phyloP scores from a whole-genome alignment of 2,113 vertebrate species.

The Prinia subflava region DNA sequence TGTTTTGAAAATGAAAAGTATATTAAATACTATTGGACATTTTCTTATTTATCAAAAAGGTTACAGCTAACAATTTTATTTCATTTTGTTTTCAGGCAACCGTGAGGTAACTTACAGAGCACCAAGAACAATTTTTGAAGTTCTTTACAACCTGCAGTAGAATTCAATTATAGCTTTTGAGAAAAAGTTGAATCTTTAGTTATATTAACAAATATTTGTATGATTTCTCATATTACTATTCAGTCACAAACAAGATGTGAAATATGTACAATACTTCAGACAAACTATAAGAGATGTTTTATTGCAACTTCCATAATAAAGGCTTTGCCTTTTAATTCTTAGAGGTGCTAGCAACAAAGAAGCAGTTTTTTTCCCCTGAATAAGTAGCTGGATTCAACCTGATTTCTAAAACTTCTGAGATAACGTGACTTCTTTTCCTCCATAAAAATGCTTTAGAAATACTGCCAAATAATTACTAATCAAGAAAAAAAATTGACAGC shows the following conservation, averaged over 20 bases:
- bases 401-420: constrained; percentile 17
- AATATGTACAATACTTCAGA: neutral
- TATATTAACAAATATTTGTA: neutral
- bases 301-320: neutral
- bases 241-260: neutral
- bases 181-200: neutral
- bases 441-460: constrained; percentile 2
- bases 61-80: neutral
- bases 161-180: neutral
- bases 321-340: neutral
- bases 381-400: constrained; percentile 24
- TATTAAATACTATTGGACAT: neutral
- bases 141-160: neutral
- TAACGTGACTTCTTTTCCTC: neutral
- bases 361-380: neutral
- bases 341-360: constrained; percentile 1
- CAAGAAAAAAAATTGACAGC: neutral
- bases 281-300: neutral
- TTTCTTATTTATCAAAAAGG: neutral
- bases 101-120: neutral
- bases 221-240: neutral
- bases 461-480: neutral
- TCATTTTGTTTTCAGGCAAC: neutral
- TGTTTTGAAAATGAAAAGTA: neutral
- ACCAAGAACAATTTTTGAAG: neutral